These are phyloP conservation scores for Oceanites oceanicus DNA, from an alignment of 2,113 vertebrate genomes.

Conservation along the genomic window DNA sequence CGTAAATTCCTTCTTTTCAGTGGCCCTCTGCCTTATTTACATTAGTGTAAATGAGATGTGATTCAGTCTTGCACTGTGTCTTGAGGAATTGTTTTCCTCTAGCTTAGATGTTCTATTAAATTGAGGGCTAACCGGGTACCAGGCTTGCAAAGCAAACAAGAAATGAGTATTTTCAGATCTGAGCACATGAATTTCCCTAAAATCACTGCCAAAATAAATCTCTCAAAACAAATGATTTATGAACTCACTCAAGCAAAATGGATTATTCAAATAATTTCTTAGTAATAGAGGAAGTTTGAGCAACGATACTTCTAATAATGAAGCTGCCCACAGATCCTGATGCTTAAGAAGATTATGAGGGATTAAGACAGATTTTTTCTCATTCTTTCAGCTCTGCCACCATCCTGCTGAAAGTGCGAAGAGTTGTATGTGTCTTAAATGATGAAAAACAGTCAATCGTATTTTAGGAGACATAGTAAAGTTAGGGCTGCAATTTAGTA, in stretches of 20 bases:
- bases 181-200: neutral
- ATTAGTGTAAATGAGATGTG: neutral
- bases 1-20: neutral
- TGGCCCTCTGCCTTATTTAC: neutral
- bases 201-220: conserved; percentile 8
- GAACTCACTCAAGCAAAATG: conserved; percentile 22
- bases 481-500: neutral
- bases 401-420: neutral
- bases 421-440: neutral
- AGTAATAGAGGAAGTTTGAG: conserved; percentile 43
- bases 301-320: conserved; percentile 54
- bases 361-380: conserved; percentile 46
- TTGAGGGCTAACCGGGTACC: neutral
- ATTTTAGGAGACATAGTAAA: neutral
- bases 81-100: conserved; percentile 17
- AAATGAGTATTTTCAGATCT: neutral
- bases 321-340: conserved; percentile 38
- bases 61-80: neutral
- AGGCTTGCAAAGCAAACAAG: neutral
- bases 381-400: neutral
- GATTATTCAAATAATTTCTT: conserved; percentile 65
- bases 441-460: neutral
- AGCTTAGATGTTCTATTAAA: neutral
- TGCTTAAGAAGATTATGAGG: conserved; percentile 50
- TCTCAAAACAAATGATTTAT: conserved; percentile 39